Evolutionary conservation across 2,113 vertebrate species (phyloP), one percentile per base, ranked within the genome.

Genomic region (Nanorana parkeri): DNA sequence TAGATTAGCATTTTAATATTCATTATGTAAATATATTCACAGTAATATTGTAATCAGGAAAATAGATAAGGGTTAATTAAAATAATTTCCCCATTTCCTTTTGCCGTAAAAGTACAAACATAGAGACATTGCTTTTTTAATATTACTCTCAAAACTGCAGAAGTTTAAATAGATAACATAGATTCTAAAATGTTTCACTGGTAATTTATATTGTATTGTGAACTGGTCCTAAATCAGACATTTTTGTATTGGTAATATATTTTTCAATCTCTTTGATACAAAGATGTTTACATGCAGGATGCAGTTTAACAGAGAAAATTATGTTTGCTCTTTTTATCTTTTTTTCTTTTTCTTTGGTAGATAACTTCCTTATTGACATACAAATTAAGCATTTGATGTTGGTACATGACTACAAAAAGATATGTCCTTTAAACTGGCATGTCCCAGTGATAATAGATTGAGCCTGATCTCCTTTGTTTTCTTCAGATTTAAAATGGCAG

Each of bases 11-110:
- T 77, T 77, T 77, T 77, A 66, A 77, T 65, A 61, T 52, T 77
- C 58, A 77, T 77, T 77, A 77, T 77, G 61, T 77, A 77, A 77
- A 77, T 66, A 77, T 41, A 77, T 65, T 66, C 36, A 65, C 60
- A 52, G 60, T 64, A 77, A 77, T 63, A 64, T 20, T 26, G 32
- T 52, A 29, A 28, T 77, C 41, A 77, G 52, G 41, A 66, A 77
- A 77, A 66, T 51, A 77, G 75, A 77, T 77, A 66, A 54, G 75
- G 61, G 75, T 20, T 52, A 66, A 65, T 77, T 66, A 52, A 66
- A 58, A 74, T 60, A 73, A 73, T 72, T 24, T 56, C 11, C 56
- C 54, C 24, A 73, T 73, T 56, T 73, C 56, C 17, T 73, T 28
- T 47, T 56, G 54, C 69, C 56, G 51, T 63, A 21, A 8, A n/a